Evolutionary conservation across 2,113 vertebrate species (phyloP).

Genomic region (Carollia perspicillata): DNA sequence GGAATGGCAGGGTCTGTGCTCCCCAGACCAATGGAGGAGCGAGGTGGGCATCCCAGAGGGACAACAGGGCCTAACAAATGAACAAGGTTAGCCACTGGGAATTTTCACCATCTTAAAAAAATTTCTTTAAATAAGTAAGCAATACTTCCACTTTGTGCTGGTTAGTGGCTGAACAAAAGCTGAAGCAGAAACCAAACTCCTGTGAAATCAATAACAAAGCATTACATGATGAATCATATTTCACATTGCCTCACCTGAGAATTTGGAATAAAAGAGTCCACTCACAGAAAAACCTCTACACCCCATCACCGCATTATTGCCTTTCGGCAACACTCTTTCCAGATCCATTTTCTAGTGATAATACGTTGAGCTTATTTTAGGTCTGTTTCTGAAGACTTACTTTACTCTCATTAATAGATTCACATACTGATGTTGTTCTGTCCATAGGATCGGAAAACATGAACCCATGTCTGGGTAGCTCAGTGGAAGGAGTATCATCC

Average conservation of each 20-base stretch:
- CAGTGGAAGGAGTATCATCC: too few species aligned
- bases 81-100: background rate
- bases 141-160: background rate
- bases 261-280: background rate
- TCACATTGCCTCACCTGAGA: background rate
- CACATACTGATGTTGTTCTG: background rate
- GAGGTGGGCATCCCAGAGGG: background rate
- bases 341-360: background rate
- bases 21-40: background rate
- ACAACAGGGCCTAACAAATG: background rate
- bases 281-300: background rate
- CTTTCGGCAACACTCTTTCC: background rate
- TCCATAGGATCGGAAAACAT: background rate
- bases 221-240: background rate
- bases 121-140: background rate
- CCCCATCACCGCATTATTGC: too few species aligned
- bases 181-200: background rate
- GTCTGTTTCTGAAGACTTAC: background rate
- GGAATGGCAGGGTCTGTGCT: background rate
- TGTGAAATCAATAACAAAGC: background rate
- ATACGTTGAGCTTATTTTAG: background rate
- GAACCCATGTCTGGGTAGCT: background rate
- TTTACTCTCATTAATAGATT: background rate
- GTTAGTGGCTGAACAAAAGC: background rate
- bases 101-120: slow-evolving; percentile 9